These are phyloP conservation scores for honey bee (Apis mellifera) DNA, from an alignment of 1,140 invertebrate genomes.

Conservation along the genomic window DNA sequence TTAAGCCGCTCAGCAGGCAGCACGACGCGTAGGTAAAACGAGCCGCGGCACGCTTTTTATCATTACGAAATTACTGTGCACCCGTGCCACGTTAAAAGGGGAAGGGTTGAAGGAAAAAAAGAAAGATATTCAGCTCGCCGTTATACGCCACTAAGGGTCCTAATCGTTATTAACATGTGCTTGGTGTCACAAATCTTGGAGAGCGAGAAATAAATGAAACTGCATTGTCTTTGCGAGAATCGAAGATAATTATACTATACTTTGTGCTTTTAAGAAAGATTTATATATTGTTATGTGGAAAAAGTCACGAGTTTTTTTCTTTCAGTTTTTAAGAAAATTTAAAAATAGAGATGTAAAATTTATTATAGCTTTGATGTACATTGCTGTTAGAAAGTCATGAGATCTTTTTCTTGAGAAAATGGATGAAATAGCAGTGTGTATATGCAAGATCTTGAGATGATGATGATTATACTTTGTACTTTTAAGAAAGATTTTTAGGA, in stretches of 20 bases:
- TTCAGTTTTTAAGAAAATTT: too few relatives aligned
- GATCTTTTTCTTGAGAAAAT: too few relatives aligned
- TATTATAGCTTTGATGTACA: too few relatives aligned
- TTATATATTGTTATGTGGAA: not conserved
- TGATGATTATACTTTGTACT: not conserved
- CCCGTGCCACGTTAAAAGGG: conserved; percentile 57
- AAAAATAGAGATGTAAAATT: too few relatives aligned
- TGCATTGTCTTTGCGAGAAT: not conserved
- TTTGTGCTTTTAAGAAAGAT: not conserved
- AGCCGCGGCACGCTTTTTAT: conserved; percentile 69
- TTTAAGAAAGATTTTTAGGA: not conserved
- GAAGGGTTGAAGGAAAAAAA: conserved; percentile 45
- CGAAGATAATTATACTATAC: not conserved
- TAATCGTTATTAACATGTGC: conserved; percentile 64
- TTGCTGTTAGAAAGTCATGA: too few relatives aligned
- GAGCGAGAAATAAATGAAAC: not conserved
- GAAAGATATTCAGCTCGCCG: conserved; percentile 47
- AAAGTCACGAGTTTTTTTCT: too few relatives aligned
- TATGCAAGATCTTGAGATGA: too few relatives aligned
- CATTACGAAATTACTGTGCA: conserved; percentile 70
- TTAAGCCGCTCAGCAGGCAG: conserved; percentile 73
- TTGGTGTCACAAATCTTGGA: conserved; percentile 22
- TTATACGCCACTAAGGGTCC: conserved; percentile 59
- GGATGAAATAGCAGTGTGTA: too few relatives aligned
- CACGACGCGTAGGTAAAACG: conserved; percentile 58